phyloP scores from a whole-genome alignment of 2,113 vertebrate genomes.

The Solea solea region DNA sequence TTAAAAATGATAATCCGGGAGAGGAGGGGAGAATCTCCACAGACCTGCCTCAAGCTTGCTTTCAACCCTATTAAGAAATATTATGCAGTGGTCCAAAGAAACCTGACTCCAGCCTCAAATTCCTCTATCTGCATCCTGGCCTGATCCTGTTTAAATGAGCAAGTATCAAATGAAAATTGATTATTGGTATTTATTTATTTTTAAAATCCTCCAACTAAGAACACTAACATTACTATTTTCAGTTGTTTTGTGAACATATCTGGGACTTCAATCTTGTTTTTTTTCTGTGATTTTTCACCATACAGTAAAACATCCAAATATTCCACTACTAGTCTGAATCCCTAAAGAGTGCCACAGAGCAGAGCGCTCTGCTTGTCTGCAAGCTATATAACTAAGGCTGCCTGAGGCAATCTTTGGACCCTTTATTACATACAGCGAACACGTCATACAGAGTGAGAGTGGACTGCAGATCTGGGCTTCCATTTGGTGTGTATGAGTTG shows the following conservation, averaged over 20 bases:
- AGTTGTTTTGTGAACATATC: no score
- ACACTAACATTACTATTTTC: no score
- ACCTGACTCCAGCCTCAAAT: slow-evolving; percentile 74
- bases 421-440: slow-evolving; percentile 32
- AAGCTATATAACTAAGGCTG: slow-evolving; percentile 30
- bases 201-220: no score
- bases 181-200: no score
- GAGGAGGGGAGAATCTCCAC: slow-evolving; percentile 79
- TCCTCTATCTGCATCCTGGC: slow-evolving; percentile 68
- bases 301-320: neutral
- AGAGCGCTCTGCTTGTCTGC: slow-evolving; percentile 32
- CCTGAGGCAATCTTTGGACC: slow-evolving; percentile 39
- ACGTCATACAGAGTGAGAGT: slow-evolving; percentile 11
- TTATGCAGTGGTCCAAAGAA: slow-evolving; percentile 77
- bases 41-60: slow-evolving; percentile 80
- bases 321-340: slow-evolving; percentile 32
- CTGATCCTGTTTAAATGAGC: slow-evolving; percentile 69
- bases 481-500: neutral
- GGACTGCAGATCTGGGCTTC: slow-evolving; percentile 11
- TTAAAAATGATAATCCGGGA: slow-evolving; percentile 85
- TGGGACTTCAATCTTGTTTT: no score
- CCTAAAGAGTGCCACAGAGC: slow-evolving; percentile 28
- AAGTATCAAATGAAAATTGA: slow-evolving; percentile 55
- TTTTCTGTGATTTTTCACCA: no score
- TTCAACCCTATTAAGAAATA: slow-evolving; percentile 85